Base-by-base conservation (phyloP, 2,797 vertebrate species). In the Sebastes diaconus region DNA sequence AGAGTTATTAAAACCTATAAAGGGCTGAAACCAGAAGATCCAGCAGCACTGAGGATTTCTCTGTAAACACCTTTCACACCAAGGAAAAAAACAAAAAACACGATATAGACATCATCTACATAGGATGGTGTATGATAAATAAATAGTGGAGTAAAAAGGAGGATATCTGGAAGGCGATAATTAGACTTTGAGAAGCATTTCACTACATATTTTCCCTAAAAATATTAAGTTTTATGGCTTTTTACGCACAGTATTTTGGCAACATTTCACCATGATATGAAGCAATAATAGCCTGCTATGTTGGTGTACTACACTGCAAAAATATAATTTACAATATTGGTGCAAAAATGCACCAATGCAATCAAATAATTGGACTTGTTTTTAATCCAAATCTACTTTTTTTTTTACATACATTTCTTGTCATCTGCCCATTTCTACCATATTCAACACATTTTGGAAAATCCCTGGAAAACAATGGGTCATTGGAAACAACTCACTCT, bases 1-100 rank as follows among this genome's bases (percentile, higher is more conserved):
- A 94, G 92, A 95, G 94, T 96, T 96, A 97, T 97, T 97, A 97
- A 96, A 96, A 95, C 94, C 88, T 90, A 96, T 96, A 96, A 96
- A 90, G 81, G 87, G 86, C 84, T 89, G 81, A 89, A 79, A 90
- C 73, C 87, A 87, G 69, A 77, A 95, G 93, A 93, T 86, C 92
- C 94, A 63, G 74, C 52, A 73, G 93, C 90, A 90, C 93, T 93
- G 87, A 80, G 83, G 80, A 70, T 92, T 84, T 77, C 73, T 77
- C 63, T 78, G 81, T 68, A 74, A 87, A 84, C 81, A 90, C 77
- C 74, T 59, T 59, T 68, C 74, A 81, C 80, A 83, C n/a, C 59
- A 68, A 18, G 36, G 1, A 12, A 61, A 63, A 71, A 77, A 39
- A 3, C 1, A 39, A 39, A 71, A 73, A 73, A 73, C 18, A 52